Conservation (phyloP, 1,140 invertebrate species). For the Pollicipes pollicipes region DNA sequence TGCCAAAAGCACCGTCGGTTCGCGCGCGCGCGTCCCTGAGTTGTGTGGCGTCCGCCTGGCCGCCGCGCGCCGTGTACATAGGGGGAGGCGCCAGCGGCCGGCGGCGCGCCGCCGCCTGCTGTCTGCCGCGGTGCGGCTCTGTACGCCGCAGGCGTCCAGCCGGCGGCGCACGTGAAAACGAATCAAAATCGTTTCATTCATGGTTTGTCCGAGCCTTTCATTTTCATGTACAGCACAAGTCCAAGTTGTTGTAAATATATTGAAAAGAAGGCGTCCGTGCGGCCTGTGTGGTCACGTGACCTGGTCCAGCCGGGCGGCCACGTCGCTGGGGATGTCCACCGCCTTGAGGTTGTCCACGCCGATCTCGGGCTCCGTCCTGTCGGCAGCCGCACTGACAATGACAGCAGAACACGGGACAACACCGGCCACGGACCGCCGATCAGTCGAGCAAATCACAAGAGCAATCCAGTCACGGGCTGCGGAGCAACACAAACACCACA, state of each 20-base stretch:
- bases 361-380: constrained; percentile 53
- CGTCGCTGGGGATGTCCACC: constrained; percentile 52
- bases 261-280: neutral
- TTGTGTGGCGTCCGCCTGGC: too few species aligned
- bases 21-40: too few species aligned
- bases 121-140: too few species aligned
- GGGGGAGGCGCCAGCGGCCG: too few species aligned
- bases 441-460: neutral
- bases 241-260: constrained; percentile 6
- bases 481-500: too few species aligned
- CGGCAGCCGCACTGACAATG: too few species aligned
- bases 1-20: neutral
- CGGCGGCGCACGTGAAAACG: neutral
- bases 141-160: too few species aligned
- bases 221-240: constrained; percentile 3
- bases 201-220: constrained; percentile 5
- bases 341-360: constrained; percentile 56
- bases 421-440: too few species aligned
- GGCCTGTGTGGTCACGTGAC: constrained; percentile 16
- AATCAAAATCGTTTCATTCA: constrained; percentile 10
- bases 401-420: too few species aligned
- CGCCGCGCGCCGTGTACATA: too few species aligned
- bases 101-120: too few species aligned
- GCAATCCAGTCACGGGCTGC: neutral
- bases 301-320: constrained; percentile 52